Conservation (phyloP, 2,113 vertebrate genomes). For the Eulemur macaco region DNA sequence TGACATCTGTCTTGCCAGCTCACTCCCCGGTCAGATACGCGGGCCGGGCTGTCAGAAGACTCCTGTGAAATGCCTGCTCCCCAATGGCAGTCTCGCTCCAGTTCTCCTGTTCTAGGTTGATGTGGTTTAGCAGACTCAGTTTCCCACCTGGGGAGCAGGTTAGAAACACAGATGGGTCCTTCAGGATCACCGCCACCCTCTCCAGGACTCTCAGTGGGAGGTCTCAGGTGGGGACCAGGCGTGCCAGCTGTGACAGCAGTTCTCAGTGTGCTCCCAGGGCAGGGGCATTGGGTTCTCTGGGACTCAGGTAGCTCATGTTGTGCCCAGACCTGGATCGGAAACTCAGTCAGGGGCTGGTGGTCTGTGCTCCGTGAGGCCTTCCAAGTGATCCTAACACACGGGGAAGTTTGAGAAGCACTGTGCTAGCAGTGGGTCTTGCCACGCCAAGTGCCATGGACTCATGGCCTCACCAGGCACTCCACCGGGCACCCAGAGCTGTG, state of each 20-base stretch:
- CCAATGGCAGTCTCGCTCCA: too few species aligned
- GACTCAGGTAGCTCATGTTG: too few species aligned
- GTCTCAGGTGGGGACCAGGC: neutral
- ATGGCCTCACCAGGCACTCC: fast-evolving
- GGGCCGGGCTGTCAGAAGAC: neutral
- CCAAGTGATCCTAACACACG: neutral
- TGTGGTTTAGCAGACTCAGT: neutral
- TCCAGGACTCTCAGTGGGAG: neutral
- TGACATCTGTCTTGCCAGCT: too few species aligned
- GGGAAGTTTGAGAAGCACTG: neutral
- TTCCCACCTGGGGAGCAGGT: too few species aligned
- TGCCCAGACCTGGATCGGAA: neutral
- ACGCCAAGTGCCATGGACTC: neutral
- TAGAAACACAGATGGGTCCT: neutral
- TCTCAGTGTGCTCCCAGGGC: neutral
- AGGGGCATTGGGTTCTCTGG: fast-evolving
- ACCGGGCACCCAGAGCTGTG: fast-evolving
- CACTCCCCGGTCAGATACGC: neutral
- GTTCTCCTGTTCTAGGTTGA: neutral
- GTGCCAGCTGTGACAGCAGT: neutral
- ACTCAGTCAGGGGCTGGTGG: too few species aligned
- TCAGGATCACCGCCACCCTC: neutral
- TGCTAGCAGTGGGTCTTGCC: neutral
- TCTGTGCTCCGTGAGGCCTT: neutral
- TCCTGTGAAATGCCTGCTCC: neutral